Percentiles rank a stretch among this genome's conserved stretches.
phyloP scores from a whole-genome alignment of 2,113 vertebrate genomes.

The Pterocles gutturalis region DNA sequence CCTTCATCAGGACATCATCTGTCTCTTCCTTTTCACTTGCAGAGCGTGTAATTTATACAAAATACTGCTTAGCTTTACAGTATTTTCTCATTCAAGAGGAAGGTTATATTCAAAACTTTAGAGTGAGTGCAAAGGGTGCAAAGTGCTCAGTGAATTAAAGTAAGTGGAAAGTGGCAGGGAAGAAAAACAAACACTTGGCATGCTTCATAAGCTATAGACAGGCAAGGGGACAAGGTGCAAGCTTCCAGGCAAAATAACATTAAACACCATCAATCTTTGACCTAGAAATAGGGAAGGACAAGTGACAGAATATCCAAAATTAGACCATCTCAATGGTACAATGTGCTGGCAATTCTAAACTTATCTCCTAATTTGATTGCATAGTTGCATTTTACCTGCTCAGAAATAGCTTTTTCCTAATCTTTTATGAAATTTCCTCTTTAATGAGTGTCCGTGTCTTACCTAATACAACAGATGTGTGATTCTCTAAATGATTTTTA shows the following conservation, averaged over 20 bases:
- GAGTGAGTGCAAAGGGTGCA: neutral
- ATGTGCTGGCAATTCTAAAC: neutral
- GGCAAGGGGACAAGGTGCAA: neutral
- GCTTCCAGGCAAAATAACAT: neutral
- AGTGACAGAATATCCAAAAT: neutral
- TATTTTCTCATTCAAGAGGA: slow-evolving; percentile 52
- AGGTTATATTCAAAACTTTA: slow-evolving; percentile 57
- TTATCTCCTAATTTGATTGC: neutral
- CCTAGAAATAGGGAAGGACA: neutral
- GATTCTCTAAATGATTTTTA: neutral
- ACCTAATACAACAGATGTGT: neutral
- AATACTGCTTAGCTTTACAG: slow-evolving; percentile 57
- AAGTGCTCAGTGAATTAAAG: slow-evolving; percentile 10
- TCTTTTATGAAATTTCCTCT: neutral
- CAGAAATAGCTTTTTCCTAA: neutral
- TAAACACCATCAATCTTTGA: neutral
- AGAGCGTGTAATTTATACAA: slow-evolving; percentile 51
- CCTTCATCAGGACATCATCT: neutral
- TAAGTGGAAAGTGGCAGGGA: neutral
- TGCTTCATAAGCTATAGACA: neutral
- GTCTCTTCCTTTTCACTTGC: slow-evolving; percentile 33
- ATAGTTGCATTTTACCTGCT: neutral
- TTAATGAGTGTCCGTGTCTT: neutral
- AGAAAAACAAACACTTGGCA: slow-evolving; percentile 13
- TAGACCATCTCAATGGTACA: neutral